These are phyloP conservation scores for Chelonus insularis DNA, from an alignment of 1,140 invertebrate genomes.

Conservation along the genomic window DNA sequence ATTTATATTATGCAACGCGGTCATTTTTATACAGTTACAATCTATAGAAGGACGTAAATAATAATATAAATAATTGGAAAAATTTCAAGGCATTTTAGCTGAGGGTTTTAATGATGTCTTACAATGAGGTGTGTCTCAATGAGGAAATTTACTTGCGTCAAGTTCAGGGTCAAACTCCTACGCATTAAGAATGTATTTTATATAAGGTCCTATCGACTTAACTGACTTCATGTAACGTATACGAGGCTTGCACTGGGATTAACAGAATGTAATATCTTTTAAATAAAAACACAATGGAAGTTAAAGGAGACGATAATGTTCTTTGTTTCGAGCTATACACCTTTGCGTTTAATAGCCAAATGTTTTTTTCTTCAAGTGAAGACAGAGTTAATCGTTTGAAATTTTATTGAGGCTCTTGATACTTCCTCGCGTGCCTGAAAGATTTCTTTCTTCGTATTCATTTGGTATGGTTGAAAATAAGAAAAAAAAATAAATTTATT, in stretches of 20 bases:
- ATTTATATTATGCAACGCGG: no score
- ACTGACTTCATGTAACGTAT: neutral
- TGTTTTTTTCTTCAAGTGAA: neutral
- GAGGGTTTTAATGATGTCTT: slow-evolving; percentile 26
- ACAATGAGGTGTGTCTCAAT: slow-evolving; percentile 6
- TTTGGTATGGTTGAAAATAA: no score
- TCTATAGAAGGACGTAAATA: no score
- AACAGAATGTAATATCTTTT: slow-evolving; percentile 8
- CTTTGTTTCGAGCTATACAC: neutral
- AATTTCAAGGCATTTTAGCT: slow-evolving; percentile 18
- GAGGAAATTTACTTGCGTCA: slow-evolving; percentile 27
- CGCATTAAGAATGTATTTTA: slow-evolving; percentile 9
- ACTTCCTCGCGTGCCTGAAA: neutral
- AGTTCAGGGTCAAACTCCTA: slow-evolving; percentile 30
- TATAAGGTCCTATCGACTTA: neutral
- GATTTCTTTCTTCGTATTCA: neutral
- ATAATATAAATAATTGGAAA: neutral
- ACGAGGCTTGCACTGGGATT: slow-evolving; percentile 9
- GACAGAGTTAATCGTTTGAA: slow-evolving; percentile 2
- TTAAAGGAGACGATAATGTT: slow-evolving; percentile 11
- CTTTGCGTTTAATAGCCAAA: neutral
- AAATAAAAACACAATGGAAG: slow-evolving; percentile 10
- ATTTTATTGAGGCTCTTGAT: slow-evolving; percentile 5
- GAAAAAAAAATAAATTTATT: no score
- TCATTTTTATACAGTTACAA: no score